Evolutionary conservation across 2,113 vertebrate species (phyloP), one percentile per base, ranked within the genome.

Genomic region (Xyliphius kryptos): DNA sequence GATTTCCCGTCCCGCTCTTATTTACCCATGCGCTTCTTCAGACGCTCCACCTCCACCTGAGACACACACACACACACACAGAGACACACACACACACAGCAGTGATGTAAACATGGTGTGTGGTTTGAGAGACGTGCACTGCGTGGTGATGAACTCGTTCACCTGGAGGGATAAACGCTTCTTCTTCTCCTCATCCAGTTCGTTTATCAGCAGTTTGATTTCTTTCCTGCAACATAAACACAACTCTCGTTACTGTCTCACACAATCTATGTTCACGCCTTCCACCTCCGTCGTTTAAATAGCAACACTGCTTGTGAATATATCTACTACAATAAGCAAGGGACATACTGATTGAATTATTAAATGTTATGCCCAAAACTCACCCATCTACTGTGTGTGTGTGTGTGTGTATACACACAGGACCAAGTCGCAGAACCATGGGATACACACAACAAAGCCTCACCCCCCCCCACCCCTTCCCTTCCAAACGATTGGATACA

Each of bases 181-280:
- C 81, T 90, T 95, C 82, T 98, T 98, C 74, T 98, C 96, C 77
- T 98, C 96, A 77, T 98, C 96, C 54, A 98, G 83, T 75, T 98
- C 96, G 43, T 87, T 96, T 79, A 97, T 88, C 76, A 98, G 86
- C 62, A 94, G 91, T 72, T 92, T 95, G 75, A 97, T 94, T 77
- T 97, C 96, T 82, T 91, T 95, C 83, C 96, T 98, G 81, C 26
- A 79, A 80, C 9, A 78, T 7, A 78, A 9, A 19, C 2, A 58
- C 19, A 61, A 2, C 22, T 14, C 22, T 17, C 1, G 17, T 8
- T 41, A 41, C 40, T 41, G 10, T 41, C 10, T 3, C n/a, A n/a
- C n/a, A n/a, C n/a, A n/a, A n/a, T n/a, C n/a, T n/a, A n/a, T n/a
- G n/a, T n/a, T n/a, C n/a, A n/a, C n/a, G n/a, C n/a, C n/a, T 32